Conservation (phyloP, 2,888 invertebrate species). For the Drepana falcataria region DNA sequence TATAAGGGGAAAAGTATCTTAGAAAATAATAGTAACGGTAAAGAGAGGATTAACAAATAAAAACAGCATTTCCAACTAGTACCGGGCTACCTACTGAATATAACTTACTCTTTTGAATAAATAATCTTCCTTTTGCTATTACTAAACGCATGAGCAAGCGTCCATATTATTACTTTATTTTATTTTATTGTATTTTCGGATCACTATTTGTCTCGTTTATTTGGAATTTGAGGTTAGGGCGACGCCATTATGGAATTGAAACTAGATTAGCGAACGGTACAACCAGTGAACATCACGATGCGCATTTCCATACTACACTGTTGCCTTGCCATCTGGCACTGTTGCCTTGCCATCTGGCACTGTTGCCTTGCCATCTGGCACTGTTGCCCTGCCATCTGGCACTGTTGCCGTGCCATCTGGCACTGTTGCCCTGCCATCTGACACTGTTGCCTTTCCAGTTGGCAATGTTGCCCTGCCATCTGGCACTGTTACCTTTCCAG, state of each 20-base stretch:
- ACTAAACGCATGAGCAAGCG: slow-evolving; percentile 42
- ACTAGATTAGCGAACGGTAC: slow-evolving; percentile 22
- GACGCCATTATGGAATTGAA: slow-evolving; percentile 29
- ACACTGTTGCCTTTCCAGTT: too few relatives aligned
- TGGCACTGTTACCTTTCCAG: too few relatives aligned
- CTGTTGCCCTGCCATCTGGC: too few relatives aligned
- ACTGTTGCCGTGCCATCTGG: too few relatives aligned
- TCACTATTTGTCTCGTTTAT: slow-evolving; percentile 48
- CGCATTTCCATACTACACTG: too few relatives aligned
- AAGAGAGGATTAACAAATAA: slow-evolving; percentile 59
- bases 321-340: too few relatives aligned
- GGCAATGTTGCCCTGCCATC: too few relatives aligned
- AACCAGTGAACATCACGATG: neutral
- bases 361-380: too few relatives aligned
- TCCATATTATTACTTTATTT: slow-evolving; percentile 21
- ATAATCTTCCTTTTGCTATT: slow-evolving; percentile 26
- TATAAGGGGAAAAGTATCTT: slow-evolving; percentile 54
- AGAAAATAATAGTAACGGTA: slow-evolving; percentile 75
- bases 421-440: too few relatives aligned
- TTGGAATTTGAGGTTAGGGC: slow-evolving; percentile 48
- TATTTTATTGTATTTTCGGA: slow-evolving; percentile 26
- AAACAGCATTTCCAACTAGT: slow-evolving; percentile 34
- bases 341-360: too few relatives aligned
- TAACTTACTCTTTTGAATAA: slow-evolving; percentile 47
- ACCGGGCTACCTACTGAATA: slow-evolving; percentile 32